A percentile compares a stretch with the other conserved stretches of the same genome.
phyloP scores from a whole-genome alignment of 1,140 invertebrate species.

The Drosophila pruinosa region DNA sequence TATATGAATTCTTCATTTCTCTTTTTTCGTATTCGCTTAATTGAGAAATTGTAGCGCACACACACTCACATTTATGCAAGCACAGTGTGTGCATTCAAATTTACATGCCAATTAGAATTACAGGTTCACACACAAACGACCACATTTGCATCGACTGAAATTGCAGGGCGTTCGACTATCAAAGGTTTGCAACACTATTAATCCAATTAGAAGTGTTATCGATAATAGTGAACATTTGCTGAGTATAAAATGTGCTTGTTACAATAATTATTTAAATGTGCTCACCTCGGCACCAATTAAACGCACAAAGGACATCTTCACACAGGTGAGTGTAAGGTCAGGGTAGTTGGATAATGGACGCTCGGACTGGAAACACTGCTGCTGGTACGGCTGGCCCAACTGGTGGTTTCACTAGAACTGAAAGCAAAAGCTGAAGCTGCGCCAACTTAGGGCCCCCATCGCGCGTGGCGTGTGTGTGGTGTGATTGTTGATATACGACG shows the following conservation, averaged over 20 bases:
- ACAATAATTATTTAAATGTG: background rate
- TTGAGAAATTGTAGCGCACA: conserved; percentile 14
- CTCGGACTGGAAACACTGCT: conserved; percentile 24
- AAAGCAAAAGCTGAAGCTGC: conserved; percentile 64
- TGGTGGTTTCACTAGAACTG: conserved; percentile 76
- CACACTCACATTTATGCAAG: background rate
- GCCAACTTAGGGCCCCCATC: conserved; percentile 36
- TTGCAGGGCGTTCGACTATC: background rate
- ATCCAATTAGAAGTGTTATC: background rate
- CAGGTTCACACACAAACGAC: background rate
- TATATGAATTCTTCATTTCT: conserved; percentile 27
- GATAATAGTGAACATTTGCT: background rate
- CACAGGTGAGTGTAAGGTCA: conserved; percentile 9
- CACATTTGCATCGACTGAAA: background rate
- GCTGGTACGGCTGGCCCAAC: conserved; percentile 53
- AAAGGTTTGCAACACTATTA: conserved; percentile 17
- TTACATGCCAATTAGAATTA: background rate
- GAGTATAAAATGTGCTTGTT: background rate
- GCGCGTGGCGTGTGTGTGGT: conserved; percentile 40
- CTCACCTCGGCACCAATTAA: conserved; percentile 77
- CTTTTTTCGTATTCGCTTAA: conserved; percentile 8
- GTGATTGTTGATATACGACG: conserved; percentile 76
- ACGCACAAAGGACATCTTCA: conserved; percentile 73
- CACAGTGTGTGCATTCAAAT: background rate
- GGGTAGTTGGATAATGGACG: conserved; percentile 23